Conservation (phyloP, 2,888 invertebrate genomes). For the Chaitophorus viminalis region DNA sequence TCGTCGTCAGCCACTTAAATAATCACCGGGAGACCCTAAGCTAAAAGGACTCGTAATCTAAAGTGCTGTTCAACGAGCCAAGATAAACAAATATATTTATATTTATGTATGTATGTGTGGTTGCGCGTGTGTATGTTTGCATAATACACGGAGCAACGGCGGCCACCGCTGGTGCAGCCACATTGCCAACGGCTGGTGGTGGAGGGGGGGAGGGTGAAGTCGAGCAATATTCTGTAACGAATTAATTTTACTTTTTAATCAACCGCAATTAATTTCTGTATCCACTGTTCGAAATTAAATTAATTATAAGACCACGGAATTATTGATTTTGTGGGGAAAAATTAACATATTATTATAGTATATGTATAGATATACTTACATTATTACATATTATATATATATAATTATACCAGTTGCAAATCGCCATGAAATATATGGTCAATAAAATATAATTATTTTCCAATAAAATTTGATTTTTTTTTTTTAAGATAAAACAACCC, state of each 20-base stretch:
- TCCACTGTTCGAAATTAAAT: no score
- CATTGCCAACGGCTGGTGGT: not conserved
- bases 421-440: no score
- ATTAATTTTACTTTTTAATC: not conserved
- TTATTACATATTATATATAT: no score
- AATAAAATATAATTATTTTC: no score
- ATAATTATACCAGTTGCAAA: no score
- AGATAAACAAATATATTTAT: conserved; percentile 50
- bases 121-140: not conserved
- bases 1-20: conserved; percentile 54
- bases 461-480: no score
- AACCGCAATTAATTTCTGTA: not conserved
- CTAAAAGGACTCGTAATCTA: conserved; percentile 38
- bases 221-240: not conserved
- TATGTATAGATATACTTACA: no score
- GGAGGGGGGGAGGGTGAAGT: no score
- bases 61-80: conserved; percentile 55
- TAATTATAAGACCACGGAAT: no score
- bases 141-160: not conserved
- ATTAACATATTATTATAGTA: no score
- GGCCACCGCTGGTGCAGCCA: not conserved
- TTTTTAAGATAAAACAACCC: no score
- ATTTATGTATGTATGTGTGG: not conserved
- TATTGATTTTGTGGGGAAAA: no score
- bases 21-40: conserved; percentile 50